phyloP scores from a whole-genome alignment of 2,797 vertebrate species.

The Cirrhinus molitorella region DNA sequence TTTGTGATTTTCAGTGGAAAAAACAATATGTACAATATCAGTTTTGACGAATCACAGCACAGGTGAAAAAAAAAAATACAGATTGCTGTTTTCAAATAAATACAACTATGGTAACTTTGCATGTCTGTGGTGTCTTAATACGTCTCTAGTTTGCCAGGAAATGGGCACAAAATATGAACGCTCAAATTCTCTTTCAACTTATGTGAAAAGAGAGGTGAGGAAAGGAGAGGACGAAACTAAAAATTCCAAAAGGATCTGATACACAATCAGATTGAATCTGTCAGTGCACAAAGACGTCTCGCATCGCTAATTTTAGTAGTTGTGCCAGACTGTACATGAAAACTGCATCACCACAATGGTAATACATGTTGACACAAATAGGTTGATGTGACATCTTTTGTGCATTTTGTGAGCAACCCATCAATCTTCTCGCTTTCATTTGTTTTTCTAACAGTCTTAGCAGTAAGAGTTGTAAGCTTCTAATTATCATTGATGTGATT shows the following conservation, averaged over 20 bases:
- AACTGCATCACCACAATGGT: neutral
- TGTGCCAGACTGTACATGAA: neutral
- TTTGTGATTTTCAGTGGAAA: constrained; percentile 95
- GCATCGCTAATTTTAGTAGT: constrained; percentile 30
- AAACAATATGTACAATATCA: constrained; percentile 91
- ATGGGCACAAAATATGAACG: neutral
- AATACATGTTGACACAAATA: constrained; percentile 39
- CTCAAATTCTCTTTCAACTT: constrained; percentile 14
- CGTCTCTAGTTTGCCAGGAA: constrained; percentile 3
- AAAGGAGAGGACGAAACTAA: constrained; percentile 4
- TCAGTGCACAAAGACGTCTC: neutral
- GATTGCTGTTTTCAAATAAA: constrained; percentile 99
- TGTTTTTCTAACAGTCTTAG: constrained; percentile 48
- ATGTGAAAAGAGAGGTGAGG: neutral
- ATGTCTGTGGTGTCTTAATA: constrained; percentile 76
- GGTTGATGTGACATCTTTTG: constrained; percentile 49
- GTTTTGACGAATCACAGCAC: constrained; percentile 91
- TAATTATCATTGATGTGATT: neutral
- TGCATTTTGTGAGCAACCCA: neutral
- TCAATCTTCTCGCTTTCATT: constrained; percentile 65
- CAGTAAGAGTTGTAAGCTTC: neutral
- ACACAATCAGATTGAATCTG: constrained; percentile 2
- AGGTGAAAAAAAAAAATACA: constrained; percentile 77
- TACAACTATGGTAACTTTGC: constrained; percentile 87
- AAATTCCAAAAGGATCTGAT: neutral